Conservation (phyloP, 1,140 invertebrate species). For the Trinorchestia longiramus region DNA sequence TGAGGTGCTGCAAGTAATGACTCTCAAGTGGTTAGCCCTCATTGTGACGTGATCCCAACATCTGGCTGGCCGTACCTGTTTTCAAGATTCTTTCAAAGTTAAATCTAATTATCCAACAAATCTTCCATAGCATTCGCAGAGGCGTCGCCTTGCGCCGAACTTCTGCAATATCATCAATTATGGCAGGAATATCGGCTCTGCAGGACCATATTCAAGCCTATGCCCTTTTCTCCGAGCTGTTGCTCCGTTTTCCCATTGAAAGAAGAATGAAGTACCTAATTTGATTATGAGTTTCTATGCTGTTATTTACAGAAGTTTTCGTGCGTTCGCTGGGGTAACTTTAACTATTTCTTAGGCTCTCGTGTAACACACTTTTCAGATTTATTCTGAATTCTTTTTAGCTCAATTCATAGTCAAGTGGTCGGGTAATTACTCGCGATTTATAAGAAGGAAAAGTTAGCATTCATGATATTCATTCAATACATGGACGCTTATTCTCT, state of each 20-base stretch:
- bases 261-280: not conserved
- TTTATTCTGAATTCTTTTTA: not conserved
- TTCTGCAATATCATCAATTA: conserved; percentile 46
- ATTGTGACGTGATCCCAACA: not conserved
- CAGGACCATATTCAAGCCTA: not conserved
- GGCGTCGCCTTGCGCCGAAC: conserved; percentile 6
- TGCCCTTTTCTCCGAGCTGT: not conserved
- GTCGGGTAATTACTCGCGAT: not conserved
- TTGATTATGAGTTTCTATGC: not conserved
- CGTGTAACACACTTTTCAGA: not conserved
- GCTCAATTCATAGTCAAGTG: not conserved
- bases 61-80: not conserved
- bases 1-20: not conserved
- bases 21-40: not conserved
- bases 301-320: not conserved
- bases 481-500: not conserved
- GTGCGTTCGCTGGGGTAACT: not conserved
- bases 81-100: not conserved
- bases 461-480: not conserved
- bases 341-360: not conserved
- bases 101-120: conserved; percentile 3
- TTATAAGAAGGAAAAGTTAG: not conserved
- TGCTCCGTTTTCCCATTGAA: not conserved
- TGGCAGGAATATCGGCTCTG: conserved; percentile 30
- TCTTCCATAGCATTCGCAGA: conserved; percentile 13